Base-by-base conservation (phyloP, 2,888 invertebrate species). In the Biston stratarius region DNA sequence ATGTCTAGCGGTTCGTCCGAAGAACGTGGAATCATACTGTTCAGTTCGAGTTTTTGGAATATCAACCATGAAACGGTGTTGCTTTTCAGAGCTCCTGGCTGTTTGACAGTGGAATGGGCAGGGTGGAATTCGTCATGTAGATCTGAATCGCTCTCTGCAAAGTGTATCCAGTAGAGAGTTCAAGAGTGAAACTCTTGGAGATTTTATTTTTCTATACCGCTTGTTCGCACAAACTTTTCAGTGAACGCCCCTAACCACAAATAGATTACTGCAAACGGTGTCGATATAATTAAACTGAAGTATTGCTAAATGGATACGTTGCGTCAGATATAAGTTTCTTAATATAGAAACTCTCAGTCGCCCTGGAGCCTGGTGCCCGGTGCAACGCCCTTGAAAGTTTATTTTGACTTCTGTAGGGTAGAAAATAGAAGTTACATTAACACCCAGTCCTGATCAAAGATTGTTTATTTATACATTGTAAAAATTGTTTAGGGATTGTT, bases 361-460 rank as follows among this genome's bases (percentile, higher is more conserved):
- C 34, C 9, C 53, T 47, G 67, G 61, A 52, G 67, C 64, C 65
- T 49, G 58, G 70, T 59, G 67, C 67, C 65, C 53, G 61, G 70
- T 61, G 70, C 67, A 65, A 45, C 33, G 67, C 59, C 70, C 70
- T 67, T 70, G 64, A 62, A 64, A 56, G 58, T 67, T 62, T 64
- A 64, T 61, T 64, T 64, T 49, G 47, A 33, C 47, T 33, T 36
- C 47, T 58, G 51, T 12, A 24, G 38, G 42, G 49, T 51, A 48
- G 48, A n/a, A 57, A 59, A 59, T 59, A 59, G 59, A 59, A 59
- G 49, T 34, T 49, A 49, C 55, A 60, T 60, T 65, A 51, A 14
- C 10, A 24, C 9, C 11, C 51, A 36, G 57, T 2, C 33, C 11
- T 45, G 48, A 67, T 67, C 67, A 67, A 67, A 67, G 48, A 53